Percentiles rank a stretch among this genome's conserved stretches.
phyloP scores from a whole-genome alignment of 1,140 invertebrate species.

The Odontomachus brunneus region DNA sequence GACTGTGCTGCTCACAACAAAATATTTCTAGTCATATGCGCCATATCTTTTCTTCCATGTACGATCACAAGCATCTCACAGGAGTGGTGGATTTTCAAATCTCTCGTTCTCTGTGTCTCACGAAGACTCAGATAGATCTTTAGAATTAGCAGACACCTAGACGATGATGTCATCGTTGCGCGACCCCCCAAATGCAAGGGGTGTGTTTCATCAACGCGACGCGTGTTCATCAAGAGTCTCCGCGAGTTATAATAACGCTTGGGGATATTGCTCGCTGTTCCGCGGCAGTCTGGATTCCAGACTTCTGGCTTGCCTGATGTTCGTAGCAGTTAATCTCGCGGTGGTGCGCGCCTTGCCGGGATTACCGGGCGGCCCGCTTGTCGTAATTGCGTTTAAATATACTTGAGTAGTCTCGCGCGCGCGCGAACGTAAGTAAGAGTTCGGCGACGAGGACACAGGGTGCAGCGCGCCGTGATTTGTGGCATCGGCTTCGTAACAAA shows the following conservation, averaged over 20 bases:
- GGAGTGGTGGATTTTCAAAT: background rate
- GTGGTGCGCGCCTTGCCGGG: slow-evolving; percentile 59
- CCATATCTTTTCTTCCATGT: too few species aligned
- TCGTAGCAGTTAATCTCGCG: slow-evolving; percentile 63
- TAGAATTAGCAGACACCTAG: background rate
- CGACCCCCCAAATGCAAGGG: background rate
- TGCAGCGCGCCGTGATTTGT: slow-evolving; percentile 69
- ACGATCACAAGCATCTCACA: too few species aligned
- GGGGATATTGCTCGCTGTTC: background rate
- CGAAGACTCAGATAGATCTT: background rate
- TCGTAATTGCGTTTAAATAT: slow-evolving; percentile 74
- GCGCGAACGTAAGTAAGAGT: slow-evolving; percentile 51
- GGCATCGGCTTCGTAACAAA: slow-evolving; percentile 66
- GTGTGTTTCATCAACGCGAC: background rate
- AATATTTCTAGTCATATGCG: too few species aligned
- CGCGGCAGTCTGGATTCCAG: slow-evolving; percentile 32
- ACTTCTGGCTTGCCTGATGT: slow-evolving; percentile 42
- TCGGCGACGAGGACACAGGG: slow-evolving; percentile 57
- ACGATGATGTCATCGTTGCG: slow-evolving; percentile 23
- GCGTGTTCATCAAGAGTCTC: slow-evolving; percentile 28
- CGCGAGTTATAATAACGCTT: slow-evolving; percentile 39
- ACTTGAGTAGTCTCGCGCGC: slow-evolving; percentile 21
- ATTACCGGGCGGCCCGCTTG: slow-evolving; percentile 66
- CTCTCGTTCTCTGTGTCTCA: background rate
- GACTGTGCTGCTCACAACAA: too few species aligned